phyloP scores from a whole-genome alignment of 2,888 invertebrate genomes.

The Polydrusus cervinus region DNA sequence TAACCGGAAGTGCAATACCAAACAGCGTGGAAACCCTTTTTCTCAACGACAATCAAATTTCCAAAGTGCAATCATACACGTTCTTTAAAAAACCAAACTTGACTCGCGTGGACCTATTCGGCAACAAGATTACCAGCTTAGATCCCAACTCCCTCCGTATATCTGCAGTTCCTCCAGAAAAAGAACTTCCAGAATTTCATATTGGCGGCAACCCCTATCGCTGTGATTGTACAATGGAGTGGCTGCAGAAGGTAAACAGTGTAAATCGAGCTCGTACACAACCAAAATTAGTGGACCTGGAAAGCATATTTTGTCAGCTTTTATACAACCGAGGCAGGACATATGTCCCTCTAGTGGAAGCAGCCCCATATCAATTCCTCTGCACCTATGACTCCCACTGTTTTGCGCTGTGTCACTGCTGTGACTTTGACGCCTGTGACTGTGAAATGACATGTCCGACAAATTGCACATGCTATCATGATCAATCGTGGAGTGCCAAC shows the following conservation, averaged over 20 bases:
- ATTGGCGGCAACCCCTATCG: conserved; percentile 90
- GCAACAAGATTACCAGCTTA: conserved; percentile 84
- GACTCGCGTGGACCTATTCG: conserved; percentile 86
- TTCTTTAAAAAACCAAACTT: conserved; percentile 91
- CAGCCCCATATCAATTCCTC: conserved; percentile 86
- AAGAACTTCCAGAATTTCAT: conserved; percentile 85
- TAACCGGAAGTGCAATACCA: conserved; percentile 87
- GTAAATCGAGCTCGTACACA: conserved; percentile 85
- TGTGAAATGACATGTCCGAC: conserved; percentile 94
- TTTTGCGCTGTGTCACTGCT: conserved; percentile 90
- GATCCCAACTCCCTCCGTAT: conserved; percentile 85
- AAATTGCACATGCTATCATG: conserved; percentile 92
- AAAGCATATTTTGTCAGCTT: conserved; percentile 87
- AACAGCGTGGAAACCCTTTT: conserved; percentile 87
- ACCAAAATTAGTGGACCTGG: conserved; percentile 87
- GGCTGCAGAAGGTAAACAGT: conserved; percentile 88
- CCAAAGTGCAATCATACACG: conserved; percentile 89
- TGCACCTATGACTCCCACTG: conserved; percentile 91
- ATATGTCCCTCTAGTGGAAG: conserved; percentile 84
- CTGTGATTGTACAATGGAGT: conserved; percentile 94
- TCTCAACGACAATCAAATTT: conserved; percentile 86
- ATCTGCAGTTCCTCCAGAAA: conserved; percentile 82
- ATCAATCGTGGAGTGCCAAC: conserved; percentile 90
- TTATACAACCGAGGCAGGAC: conserved; percentile 84
- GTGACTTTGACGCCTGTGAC: conserved; percentile 93